These are phyloP conservation scores for Cancer borealis DNA, from an alignment of 2,888 invertebrate genomes.

Conservation along the genomic window DNA sequence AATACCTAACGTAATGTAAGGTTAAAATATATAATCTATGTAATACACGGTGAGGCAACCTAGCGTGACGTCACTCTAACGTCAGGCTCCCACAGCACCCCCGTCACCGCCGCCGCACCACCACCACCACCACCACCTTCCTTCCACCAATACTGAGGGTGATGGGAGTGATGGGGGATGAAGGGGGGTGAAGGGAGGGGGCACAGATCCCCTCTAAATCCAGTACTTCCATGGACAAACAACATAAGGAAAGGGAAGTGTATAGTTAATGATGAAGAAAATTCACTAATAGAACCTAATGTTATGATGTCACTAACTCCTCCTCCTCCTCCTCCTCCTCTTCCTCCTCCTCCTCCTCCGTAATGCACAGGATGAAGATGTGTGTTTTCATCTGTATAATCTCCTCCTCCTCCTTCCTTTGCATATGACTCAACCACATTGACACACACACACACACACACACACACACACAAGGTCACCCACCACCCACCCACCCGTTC, in stretches of 20 bases:
- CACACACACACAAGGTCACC: not conserved
- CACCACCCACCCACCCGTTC: not conserved
- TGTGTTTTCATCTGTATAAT: not conserved
- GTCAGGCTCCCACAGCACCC: not conserved
- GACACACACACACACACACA: not conserved
- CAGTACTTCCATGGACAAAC: not conserved
- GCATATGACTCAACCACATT: not conserved
- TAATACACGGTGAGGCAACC: not conserved
- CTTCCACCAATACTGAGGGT: not conserved
- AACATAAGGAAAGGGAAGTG: not conserved
- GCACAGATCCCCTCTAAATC: not conserved
- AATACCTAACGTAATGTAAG: not conserved
- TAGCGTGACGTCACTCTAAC: constrained; percentile 27
- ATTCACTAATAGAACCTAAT: not conserved
- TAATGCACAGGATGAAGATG: too few species aligned
- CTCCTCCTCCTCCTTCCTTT: not conserved
- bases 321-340: too few species aligned
- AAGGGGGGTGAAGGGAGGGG: not conserved
- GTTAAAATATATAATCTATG: not conserved
- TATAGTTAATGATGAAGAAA: not conserved
- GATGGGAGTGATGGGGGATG: constrained; percentile 23
- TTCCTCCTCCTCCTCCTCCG: not conserved
- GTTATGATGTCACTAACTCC: not conserved
- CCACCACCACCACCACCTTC: not conserved
- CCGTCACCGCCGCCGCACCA: constrained; percentile 8